Base-by-base conservation (phyloP, 2,797 vertebrate genomes). In the Onychomys torridus region DNA sequence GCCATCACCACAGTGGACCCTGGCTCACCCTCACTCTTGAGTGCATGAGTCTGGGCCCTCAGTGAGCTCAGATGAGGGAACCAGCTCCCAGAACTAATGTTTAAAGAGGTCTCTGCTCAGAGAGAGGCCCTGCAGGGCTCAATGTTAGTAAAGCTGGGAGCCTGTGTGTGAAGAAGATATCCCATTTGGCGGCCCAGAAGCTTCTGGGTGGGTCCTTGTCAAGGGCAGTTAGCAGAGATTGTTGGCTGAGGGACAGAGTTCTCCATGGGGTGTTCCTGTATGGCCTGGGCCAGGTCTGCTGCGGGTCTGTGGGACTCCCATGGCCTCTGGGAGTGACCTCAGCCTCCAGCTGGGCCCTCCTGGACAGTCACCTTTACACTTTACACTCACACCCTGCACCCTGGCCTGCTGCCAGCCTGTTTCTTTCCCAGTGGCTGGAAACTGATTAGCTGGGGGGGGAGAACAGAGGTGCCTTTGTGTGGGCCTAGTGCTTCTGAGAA, bases 401-500 rank as follows among this genome's bases (percentile, higher is more conserved):
- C 96, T 98, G 98, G 98, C 98, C 95, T 61, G 25, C 52, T 86
- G 98, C 98, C 98, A 98, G 97, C 97, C 97, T 97, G 98, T 97
- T 98, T 94, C 94, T 97, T 98, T 97, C 7, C 67, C 97, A 76
- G 69, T 93, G 96, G 96, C 97, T 98, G 97, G 98, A 98, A 98
- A 98, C 97, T 98, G 98, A 98, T 99, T 99, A 98, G 98, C 97
- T 98, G 78, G 97, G 97, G 98, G 98, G 98, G 96, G 94, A 93
- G 98, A 98, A 99, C 98, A 99, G 98, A 98, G 98, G 97, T 98
- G 95, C 97, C 98, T 98, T 98, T 99, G 98, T 99, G 27, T 90
- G 4, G 95, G 93, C 91, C 71, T 95, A 95, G 95, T 97, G 97
- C 98, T 98, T 97, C 97, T 92, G 98, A 98, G 97, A 97, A 96